phyloP scores from a whole-genome alignment of 2,797 vertebrate genomes.

The Astyanax mexicanus region DNA sequence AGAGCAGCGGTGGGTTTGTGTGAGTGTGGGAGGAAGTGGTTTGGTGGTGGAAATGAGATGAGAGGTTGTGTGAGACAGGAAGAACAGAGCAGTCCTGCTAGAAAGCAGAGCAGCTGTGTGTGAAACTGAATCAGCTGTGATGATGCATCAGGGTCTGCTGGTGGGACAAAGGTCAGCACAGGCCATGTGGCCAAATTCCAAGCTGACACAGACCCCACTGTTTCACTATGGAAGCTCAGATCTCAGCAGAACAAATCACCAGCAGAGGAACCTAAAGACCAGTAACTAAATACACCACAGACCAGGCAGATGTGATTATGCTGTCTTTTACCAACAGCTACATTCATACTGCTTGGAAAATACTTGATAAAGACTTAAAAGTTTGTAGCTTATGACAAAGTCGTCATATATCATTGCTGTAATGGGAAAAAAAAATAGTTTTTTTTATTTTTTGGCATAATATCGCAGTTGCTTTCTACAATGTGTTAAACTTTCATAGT shows the following conservation, averaged over 20 bases:
- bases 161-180: not conserved
- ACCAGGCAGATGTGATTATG: not conserved
- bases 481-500: no score
- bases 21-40: not conserved
- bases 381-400: no score
- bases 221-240: not conserved
- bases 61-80: not conserved
- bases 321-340: not conserved
- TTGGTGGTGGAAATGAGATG: not conserved
- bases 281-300: not conserved
- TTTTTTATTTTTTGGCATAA: no score
- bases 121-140: not conserved
- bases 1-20: not conserved
- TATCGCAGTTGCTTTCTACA: no score
- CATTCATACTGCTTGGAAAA: not conserved
- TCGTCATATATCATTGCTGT: no score
- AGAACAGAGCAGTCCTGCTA: not conserved
- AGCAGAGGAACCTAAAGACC: not conserved
- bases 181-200: not conserved
- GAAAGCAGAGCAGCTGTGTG: not conserved
- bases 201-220: not conserved
- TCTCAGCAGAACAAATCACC: not conserved
- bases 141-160: not conserved
- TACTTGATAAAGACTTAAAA: no score
- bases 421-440: no score